Evolutionary conservation across 1,140 invertebrate genomes (phyloP).

Genomic region (Drosophila saltans): DNA sequence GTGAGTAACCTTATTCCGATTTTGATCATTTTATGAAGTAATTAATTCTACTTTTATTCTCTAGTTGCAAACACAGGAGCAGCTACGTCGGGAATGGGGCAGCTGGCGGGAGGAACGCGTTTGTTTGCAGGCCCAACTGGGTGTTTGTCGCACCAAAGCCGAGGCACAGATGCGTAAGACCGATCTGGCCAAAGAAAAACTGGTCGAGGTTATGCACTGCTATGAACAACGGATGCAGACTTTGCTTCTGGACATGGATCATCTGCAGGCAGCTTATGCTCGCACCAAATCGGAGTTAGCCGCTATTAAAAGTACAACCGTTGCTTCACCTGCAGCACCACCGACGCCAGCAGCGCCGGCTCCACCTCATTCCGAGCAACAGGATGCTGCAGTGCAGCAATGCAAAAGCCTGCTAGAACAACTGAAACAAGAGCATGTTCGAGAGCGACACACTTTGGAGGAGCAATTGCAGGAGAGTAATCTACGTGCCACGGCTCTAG

Average conservation of each 20-base stretch:
- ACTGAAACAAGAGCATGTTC: conserved; percentile 86
- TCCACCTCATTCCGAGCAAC: conserved; percentile 84
- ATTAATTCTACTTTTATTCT: neutral
- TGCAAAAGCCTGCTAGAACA: conserved; percentile 87
- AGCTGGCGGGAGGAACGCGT: conserved; percentile 78
- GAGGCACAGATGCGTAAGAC: conserved; percentile 83
- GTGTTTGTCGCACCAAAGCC: conserved; percentile 74
- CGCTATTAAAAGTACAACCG: conserved; percentile 83
- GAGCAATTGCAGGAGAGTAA: conserved; percentile 49
- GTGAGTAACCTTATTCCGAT: neutral
- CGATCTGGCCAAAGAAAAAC: conserved; percentile 85
- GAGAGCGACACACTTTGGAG: conserved; percentile 81
- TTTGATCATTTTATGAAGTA: neutral
- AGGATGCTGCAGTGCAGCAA: conserved; percentile 85
- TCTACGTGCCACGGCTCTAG: conserved; percentile 28
- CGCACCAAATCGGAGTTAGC: conserved; percentile 85
- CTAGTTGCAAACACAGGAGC: conserved; percentile 85
- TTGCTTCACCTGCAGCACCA: neutral
- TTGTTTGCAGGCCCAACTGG: conserved; percentile 74
- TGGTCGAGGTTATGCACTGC: conserved; percentile 85
- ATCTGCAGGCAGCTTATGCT: conserved; percentile 85
- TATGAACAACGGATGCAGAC: conserved; percentile 86
- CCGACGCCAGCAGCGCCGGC: conserved; percentile 82
- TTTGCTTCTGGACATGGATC: conserved; percentile 85
- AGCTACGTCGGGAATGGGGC: conserved; percentile 84